A percentile compares a stretch with the other conserved stretches of the same genome.
phyloP scores from a whole-genome alignment of 2,888 invertebrate genomes.

The Patella ulyssiponensis region DNA sequence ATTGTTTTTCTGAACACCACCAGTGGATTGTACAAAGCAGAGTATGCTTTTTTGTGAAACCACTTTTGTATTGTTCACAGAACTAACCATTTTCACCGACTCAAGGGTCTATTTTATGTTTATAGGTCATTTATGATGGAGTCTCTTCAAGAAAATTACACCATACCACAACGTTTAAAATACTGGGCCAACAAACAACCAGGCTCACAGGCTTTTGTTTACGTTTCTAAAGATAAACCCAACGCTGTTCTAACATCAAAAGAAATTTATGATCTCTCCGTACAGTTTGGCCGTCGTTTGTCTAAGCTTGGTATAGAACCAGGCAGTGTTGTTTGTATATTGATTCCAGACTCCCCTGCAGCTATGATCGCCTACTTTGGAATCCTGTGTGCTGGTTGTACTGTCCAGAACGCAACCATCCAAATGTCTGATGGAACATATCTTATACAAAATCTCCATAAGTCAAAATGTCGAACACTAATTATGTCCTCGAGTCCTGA shows the following conservation, averaged over 20 bases:
- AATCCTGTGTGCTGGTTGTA: constrained; percentile 13
- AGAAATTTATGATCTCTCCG: constrained; percentile 9
- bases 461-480: not conserved
- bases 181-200: constrained; percentile 11
- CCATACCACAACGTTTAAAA: constrained; percentile 12
- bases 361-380: constrained; percentile 15
- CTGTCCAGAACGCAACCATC: not conserved
- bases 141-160: not conserved
- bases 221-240: not conserved
- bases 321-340: constrained; percentile 15
- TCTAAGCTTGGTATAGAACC: constrained; percentile 9
- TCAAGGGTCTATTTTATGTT: too few species aligned
- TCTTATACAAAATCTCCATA: constrained; percentile 8
- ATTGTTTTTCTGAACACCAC: too few species aligned
- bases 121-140: too few species aligned
- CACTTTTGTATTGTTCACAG: too few species aligned
- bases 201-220: constrained; percentile 10
- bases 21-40: too few species aligned
- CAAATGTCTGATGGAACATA: constrained; percentile 16
- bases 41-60: too few species aligned
- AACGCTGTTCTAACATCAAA: constrained; percentile 8
- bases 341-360: constrained; percentile 17
- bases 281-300: constrained; percentile 8
- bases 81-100: too few species aligned
- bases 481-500: not conserved